phyloP scores from a whole-genome alignment of 2,797 vertebrate genomes.

The Protosalanx chinensis region DNA sequence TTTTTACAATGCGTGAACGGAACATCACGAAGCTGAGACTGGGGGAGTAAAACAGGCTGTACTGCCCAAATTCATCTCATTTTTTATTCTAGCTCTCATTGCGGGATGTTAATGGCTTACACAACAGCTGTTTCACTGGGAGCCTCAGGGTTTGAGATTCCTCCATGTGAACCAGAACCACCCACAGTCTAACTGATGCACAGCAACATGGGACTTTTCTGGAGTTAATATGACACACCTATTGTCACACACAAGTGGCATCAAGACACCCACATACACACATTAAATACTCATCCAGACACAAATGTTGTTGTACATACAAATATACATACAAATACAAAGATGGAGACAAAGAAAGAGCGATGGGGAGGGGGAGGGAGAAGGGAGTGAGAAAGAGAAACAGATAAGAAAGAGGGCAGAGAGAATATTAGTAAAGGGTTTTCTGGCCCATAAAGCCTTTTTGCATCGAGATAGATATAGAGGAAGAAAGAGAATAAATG shows the following conservation, averaged over 20 bases:
- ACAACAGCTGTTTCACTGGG: conserved; percentile 66
- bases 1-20: background rate
- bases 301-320: conserved; percentile 11
- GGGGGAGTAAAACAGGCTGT: conserved; percentile 53
- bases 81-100: conserved; percentile 56
- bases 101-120: conserved; percentile 63
- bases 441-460: background rate
- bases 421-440: background rate
- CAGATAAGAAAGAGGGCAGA: background rate
- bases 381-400: conserved; percentile 1
- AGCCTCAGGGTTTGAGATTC: conserved; percentile 33
- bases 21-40: conserved; percentile 32
- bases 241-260: background rate
- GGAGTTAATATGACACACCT: conserved; percentile 30
- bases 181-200: conserved; percentile 50
- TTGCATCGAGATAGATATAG: background rate
- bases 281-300: conserved; percentile 7
- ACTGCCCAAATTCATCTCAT: conserved; percentile 53
- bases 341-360: background rate
- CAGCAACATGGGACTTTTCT: conserved; percentile 51
- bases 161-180: conserved; percentile 47
- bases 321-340: conserved; percentile 14
- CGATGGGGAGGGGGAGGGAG: conserved; percentile 15
- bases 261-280: background rate
- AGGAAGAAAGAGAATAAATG: conserved; percentile 35